These are phyloP conservation scores for Watersipora subatra DNA, from an alignment of 1,140 invertebrate genomes.

Conservation along the genomic window DNA sequence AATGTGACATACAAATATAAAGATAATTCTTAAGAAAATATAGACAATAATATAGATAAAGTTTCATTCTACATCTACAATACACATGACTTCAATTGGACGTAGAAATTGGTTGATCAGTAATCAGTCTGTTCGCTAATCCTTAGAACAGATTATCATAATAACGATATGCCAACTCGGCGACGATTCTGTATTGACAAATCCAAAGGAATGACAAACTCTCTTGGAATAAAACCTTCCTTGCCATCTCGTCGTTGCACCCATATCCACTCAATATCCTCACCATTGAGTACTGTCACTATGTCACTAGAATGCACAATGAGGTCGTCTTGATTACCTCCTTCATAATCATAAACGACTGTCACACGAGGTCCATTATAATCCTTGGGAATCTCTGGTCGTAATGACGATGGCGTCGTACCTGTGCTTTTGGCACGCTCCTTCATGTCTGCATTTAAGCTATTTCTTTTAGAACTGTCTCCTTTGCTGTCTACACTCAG, in stretches of 20 bases:
- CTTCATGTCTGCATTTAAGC: background rate
- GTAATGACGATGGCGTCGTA: background rate
- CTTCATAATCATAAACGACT: slow-evolving; percentile 81
- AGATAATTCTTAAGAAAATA: too few relatives aligned
- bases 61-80: too few relatives aligned
- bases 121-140: too few relatives aligned
- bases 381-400: background rate
- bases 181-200: background rate
- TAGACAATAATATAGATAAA: too few relatives aligned
- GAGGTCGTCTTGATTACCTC: slow-evolving; percentile 82
- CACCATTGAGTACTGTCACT: slow-evolving; percentile 80
- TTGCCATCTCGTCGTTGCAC: slow-evolving; percentile 76
- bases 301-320: slow-evolving; percentile 83
- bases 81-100: too few relatives aligned
- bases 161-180: background rate
- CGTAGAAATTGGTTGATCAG: too few relatives aligned
- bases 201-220: background rate
- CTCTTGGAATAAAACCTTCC: slow-evolving; percentile 86
- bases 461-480: background rate
- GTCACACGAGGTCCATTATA: slow-evolving; percentile 39
- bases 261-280: slow-evolving; percentile 93
- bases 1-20: too few relatives aligned
- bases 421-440: background rate
- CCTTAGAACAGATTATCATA: too few relatives aligned
- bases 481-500: background rate